Evolutionary conservation across 2,888 invertebrate species (phyloP).

Genomic region (Ormyrus thymus): DNA sequence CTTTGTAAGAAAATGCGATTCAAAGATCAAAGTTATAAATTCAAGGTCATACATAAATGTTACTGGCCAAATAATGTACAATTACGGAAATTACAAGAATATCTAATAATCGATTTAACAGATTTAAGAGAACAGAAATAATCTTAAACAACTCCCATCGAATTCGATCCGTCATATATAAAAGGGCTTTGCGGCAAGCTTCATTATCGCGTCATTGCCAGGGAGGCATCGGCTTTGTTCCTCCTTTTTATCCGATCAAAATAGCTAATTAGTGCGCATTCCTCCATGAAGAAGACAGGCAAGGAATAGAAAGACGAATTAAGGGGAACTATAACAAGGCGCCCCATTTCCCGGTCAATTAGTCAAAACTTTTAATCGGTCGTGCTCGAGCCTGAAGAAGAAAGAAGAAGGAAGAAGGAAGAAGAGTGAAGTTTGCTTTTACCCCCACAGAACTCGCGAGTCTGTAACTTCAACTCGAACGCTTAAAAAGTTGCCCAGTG

Average conservation of each 20-base stretch:
- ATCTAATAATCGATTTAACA: no score
- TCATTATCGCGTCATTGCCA: slow-evolving; percentile 23
- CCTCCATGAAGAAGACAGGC: background rate
- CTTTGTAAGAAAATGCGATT: no score
- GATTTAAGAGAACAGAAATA: no score
- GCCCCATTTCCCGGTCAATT: slow-evolving; percentile 55
- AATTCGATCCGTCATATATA: background rate
- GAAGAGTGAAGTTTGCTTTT: slow-evolving; percentile 41
- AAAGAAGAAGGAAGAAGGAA: slow-evolving; percentile 30
- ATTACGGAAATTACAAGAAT: no score
- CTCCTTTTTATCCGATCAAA: slow-evolving; percentile 33
- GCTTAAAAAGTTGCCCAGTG: slow-evolving; percentile 42
- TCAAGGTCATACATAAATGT: no score
- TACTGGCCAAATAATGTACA: no score
- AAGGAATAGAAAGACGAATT: background rate
- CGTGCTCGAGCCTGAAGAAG: slow-evolving; percentile 42
- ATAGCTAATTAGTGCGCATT: slow-evolving; percentile 47
- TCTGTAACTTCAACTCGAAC: slow-evolving; percentile 22
- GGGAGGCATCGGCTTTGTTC: background rate
- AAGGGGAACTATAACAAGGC: slow-evolving; percentile 37
- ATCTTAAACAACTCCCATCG: no score
- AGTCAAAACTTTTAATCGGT: slow-evolving; percentile 57
- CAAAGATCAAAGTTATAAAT: no score
- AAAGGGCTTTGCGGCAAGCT: slow-evolving; percentile 5
- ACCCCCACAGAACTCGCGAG: slow-evolving; percentile 11